Evolutionary conservation across 2,888 invertebrate species (phyloP), one percentile per base, ranked within the genome.

Genomic region (Tolmerus cingulatus): DNA sequence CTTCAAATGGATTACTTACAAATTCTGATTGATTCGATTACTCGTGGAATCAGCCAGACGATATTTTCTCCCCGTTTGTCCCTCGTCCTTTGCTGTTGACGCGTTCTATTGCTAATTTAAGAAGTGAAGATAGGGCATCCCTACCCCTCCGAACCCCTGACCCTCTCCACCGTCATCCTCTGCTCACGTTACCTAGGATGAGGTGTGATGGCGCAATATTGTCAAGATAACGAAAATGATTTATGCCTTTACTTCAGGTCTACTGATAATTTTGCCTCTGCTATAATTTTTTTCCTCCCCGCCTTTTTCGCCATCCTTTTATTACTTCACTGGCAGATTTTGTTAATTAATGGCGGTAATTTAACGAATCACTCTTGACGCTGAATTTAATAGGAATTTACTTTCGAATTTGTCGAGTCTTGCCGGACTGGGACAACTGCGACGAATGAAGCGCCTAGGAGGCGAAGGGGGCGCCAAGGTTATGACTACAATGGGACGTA

Each of bases 11-110:
- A 76, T 76, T 76, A 76, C 37, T 76, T 76, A 76, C 76, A 34
- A 76, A 76, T 76, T 76, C 34, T 76, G 76, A 76, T 76, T 76
- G 76, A 76, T 76, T 76, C 76, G 74, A 74, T 74, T 74, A 74
- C 74, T 66, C 34, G 76, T 37, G 4, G 19, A 76, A 76, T 76
- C 76, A 76, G 37, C 19, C 76, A 76, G 37, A 76, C 76, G 76
- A 76, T 16, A 37, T 76, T n/a, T 76, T 76, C 34, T 27, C 12
- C 23, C 12, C 12, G 8, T 23, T 23, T 14, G 66, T 23, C 66
- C 12, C 16, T 27, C 9, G 5, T 4, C 19, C 23, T 1, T 5
- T 1, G 27, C 66, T 66, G 9, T 51, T n/a, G 51, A 19, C 7
- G 66, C 14, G 12, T 19, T 27, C 27, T 66, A 9, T 23, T 23